These are phyloP conservation scores for Serilophus lunatus DNA, from an alignment of 2,113 vertebrate species.

Conservation along the genomic window DNA sequence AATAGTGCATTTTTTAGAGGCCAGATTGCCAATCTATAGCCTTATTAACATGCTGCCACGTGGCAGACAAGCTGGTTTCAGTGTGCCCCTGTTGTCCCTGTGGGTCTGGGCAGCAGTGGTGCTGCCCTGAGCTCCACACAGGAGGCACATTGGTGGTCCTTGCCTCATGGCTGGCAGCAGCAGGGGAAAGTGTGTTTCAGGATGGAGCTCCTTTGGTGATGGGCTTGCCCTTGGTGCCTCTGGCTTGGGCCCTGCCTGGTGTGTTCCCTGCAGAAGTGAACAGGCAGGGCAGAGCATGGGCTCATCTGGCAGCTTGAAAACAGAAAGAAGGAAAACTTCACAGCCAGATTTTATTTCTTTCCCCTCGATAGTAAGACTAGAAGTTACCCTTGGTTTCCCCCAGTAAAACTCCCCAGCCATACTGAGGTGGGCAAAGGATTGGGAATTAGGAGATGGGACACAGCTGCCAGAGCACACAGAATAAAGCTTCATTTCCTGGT, in stretches of 20 bases:
- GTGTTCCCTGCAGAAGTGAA: accelerated
- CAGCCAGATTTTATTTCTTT: background rate
- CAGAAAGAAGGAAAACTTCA: background rate
- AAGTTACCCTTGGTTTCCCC: background rate
- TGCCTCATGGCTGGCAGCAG: background rate
- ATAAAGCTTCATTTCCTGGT: constrained; percentile 53
- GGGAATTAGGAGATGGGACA: background rate
- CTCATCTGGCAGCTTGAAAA: background rate
- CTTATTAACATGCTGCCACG: background rate
- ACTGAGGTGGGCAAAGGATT: background rate
- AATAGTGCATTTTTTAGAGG: background rate
- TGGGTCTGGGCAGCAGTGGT: background rate
- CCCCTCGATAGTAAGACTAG: background rate
- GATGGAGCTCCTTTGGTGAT: background rate
- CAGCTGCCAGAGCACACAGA: background rate
- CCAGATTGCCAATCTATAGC: background rate
- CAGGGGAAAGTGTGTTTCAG: background rate
- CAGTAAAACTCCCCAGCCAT: background rate
- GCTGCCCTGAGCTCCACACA: background rate
- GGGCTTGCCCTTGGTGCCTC: background rate
- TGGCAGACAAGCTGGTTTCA: background rate
- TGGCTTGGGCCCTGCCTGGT: background rate
- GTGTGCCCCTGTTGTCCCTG: background rate
- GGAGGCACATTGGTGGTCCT: accelerated
- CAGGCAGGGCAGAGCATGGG: background rate